phyloP scores from a whole-genome alignment of 2,888 invertebrate species.

The Gryllus longicercus region DNA sequence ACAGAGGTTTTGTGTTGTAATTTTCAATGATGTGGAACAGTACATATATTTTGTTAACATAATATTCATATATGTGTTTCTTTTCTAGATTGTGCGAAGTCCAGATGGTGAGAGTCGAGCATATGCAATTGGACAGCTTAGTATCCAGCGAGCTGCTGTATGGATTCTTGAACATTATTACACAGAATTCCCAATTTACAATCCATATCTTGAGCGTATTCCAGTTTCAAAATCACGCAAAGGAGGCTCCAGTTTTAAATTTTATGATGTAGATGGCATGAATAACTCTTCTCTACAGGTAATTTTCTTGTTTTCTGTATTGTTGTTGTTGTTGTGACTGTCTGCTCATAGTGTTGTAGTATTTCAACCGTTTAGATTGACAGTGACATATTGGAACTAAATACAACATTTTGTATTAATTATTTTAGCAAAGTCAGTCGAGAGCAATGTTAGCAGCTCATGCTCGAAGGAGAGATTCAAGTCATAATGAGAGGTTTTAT shows the following conservation, averaged over 20 bases:
- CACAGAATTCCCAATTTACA: constrained; percentile 93
- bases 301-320: neutral
- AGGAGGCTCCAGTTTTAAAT: constrained; percentile 78
- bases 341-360: too few relatives aligned
- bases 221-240: constrained; percentile 82
- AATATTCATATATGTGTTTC: neutral
- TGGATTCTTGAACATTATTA: constrained; percentile 94
- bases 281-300: constrained; percentile 47
- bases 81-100: constrained; percentile 70
- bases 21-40: too few relatives aligned
- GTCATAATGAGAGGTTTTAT: constrained; percentile 96
- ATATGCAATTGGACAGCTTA: constrained; percentile 84
- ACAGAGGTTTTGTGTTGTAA: too few relatives aligned
- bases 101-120: constrained; percentile 91
- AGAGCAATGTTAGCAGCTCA: constrained; percentile 68
- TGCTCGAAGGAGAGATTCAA: constrained; percentile 80
- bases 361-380: too few relatives aligned
- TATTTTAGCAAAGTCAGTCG: constrained; percentile 61
- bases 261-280: constrained; percentile 90
- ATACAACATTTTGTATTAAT: too few relatives aligned
- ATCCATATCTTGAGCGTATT: constrained; percentile 89
- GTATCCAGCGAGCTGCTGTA: constrained; percentile 92
- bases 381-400: too few relatives aligned
- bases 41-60: too few relatives aligned
- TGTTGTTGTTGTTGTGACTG: neutral